Conservation (phyloP, 2,797 vertebrate genomes). For the Lerista edwardsae region DNA sequence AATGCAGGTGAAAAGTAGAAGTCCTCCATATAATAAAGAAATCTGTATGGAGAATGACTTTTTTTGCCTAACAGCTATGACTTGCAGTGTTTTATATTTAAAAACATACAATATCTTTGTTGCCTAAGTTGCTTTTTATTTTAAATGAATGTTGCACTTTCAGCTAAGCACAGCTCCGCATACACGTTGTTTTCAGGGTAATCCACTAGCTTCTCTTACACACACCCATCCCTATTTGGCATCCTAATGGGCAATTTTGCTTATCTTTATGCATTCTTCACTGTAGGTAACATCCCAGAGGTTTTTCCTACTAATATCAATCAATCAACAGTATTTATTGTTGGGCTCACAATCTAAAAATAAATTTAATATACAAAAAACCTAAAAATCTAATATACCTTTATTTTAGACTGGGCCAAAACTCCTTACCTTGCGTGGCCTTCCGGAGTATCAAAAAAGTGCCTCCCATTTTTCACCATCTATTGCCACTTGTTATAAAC, state of each 20-base stretch:
- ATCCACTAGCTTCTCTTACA: background rate
- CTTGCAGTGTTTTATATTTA: conserved; percentile 1
- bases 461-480: background rate
- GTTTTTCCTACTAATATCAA: conserved; percentile 5
- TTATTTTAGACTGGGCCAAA: background rate
- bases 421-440: background rate
- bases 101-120: background rate
- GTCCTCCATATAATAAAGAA: conserved; percentile 36
- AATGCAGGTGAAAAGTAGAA: conserved; percentile 20
- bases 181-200: background rate
- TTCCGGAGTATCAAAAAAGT: background rate
- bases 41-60: conserved; percentile 32
- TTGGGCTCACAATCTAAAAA: no score
- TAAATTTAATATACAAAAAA: no score
- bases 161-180: no score
- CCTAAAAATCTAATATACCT: no score
- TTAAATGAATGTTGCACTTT: background rate
- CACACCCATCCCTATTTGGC: background rate
- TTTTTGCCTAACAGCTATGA: background rate
- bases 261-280: background rate
- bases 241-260: background rate
- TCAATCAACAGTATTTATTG: no score
- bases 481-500: no score
- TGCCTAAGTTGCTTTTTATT: conserved; percentile 24
- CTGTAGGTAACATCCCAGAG: background rate